Conservation (phyloP, 1,140 invertebrate species). For the Leptinotarsa undecemlineata region DNA sequence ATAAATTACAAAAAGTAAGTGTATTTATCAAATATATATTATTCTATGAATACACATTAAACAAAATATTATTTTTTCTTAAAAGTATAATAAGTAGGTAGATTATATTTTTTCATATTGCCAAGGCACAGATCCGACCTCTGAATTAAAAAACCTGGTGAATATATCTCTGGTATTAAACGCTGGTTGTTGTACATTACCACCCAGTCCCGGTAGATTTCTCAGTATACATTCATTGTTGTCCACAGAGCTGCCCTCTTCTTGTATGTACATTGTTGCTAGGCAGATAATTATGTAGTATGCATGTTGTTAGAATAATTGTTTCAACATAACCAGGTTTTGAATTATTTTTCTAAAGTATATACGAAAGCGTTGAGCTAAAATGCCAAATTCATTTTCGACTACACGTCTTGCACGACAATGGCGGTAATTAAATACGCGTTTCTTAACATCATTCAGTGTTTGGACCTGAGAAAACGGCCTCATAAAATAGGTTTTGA, state of each 20-base stretch:
- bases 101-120: constrained; percentile 10
- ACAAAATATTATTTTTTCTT: constrained; percentile 8
- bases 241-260: too few relatives aligned
- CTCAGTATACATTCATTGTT: neutral
- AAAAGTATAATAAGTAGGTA: neutral
- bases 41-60: constrained; percentile 1
- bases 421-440: constrained; percentile 53
- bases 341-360: too few relatives aligned
- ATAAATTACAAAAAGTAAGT: too few relatives aligned
- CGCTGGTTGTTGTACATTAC: constrained; percentile 5
- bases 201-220: neutral
- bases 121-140: neutral
- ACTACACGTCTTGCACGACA: constrained; percentile 40
- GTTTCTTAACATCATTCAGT: constrained; percentile 35
- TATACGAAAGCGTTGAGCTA: too few relatives aligned
- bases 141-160: neutral
- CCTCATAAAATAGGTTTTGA: constrained; percentile 33
- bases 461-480: constrained; percentile 30
- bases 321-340: too few relatives aligned
- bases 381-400: too few relatives aligned
- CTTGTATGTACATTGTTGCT: too few relatives aligned
- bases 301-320: too few relatives aligned
- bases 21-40: too few relatives aligned
- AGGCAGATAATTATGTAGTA: too few relatives aligned
- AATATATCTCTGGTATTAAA: neutral